Conservation (phyloP, 2,113 vertebrate species). For the Theristicus caerulescens region DNA sequence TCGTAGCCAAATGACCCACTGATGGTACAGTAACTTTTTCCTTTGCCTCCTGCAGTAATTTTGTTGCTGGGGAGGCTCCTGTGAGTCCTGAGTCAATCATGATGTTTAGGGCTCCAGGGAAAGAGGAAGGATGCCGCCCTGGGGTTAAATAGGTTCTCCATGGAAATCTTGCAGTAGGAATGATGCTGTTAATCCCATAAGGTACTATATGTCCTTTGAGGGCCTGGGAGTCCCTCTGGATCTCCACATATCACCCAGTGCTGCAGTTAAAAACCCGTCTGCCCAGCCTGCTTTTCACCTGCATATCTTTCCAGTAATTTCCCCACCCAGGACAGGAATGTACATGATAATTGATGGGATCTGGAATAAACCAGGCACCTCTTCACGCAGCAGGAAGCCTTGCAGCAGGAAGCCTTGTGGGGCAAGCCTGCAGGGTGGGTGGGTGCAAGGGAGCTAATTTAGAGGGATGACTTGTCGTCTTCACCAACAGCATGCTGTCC, state of each 20-base stretch:
- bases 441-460: neutral
- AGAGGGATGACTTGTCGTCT: neutral
- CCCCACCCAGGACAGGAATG: neutral
- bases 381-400: neutral
- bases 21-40: neutral
- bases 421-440: neutral
- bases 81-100: neutral
- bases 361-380: neutral
- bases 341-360: neutral
- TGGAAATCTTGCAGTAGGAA: neutral
- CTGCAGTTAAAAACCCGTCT: neutral
- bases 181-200: neutral
- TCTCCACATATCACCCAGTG: neutral
- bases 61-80: neutral
- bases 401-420: neutral
- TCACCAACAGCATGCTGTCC: neutral
- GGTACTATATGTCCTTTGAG: neutral
- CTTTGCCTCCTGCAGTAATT: neutral
- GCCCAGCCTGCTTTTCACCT: neutral
- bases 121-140: neutral
- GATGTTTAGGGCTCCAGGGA: neutral
- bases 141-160: neutral
- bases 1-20: accelerated
- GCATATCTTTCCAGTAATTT: neutral
- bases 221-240: neutral